Percentiles rank a stretch among this genome's conserved stretches.
Conservation (phyloP, 2,888 invertebrate species). For the Orthosia gothica region DNA sequence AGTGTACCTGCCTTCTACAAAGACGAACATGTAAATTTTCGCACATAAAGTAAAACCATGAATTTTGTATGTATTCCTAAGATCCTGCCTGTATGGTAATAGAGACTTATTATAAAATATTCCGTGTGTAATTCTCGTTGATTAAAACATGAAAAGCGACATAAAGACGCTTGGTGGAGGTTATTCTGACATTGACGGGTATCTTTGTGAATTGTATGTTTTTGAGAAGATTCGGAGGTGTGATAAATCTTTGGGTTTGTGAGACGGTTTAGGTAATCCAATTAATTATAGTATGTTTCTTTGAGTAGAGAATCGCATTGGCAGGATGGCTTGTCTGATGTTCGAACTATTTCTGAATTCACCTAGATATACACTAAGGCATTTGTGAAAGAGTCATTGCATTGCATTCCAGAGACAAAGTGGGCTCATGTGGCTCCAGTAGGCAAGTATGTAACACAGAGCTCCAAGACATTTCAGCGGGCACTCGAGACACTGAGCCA, state of each 20-base stretch:
- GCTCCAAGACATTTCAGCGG: no score
- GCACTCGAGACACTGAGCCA: no score
- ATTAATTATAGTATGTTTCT: not conserved
- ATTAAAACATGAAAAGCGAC: constrained; percentile 39
- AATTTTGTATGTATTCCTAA: constrained; percentile 42
- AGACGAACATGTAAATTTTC: constrained; percentile 25
- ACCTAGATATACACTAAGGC: not conserved
- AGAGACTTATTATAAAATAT: constrained; percentile 54
- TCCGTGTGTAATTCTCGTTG: constrained; percentile 53
- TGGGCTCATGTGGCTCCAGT: no score
- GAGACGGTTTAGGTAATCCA: not conserved
- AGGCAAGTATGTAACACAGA: no score
- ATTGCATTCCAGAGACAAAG: no score
- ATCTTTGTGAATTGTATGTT: constrained; percentile 27
- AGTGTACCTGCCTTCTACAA: not conserved
- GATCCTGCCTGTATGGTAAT: constrained; percentile 45
- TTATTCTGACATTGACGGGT: constrained; percentile 12
- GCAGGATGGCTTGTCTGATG: not conserved
- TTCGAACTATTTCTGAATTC: not conserved
- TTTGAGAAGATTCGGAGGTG: constrained; percentile 13
- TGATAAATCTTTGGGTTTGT: constrained; percentile 6
- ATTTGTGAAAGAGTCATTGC: not conserved
- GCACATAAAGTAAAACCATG: constrained; percentile 24
- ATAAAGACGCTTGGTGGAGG: constrained; percentile 11
- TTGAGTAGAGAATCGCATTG: not conserved